phyloP scores from a whole-genome alignment of 2,113 vertebrate species.

The Ptychochromis oligacanthus region DNA sequence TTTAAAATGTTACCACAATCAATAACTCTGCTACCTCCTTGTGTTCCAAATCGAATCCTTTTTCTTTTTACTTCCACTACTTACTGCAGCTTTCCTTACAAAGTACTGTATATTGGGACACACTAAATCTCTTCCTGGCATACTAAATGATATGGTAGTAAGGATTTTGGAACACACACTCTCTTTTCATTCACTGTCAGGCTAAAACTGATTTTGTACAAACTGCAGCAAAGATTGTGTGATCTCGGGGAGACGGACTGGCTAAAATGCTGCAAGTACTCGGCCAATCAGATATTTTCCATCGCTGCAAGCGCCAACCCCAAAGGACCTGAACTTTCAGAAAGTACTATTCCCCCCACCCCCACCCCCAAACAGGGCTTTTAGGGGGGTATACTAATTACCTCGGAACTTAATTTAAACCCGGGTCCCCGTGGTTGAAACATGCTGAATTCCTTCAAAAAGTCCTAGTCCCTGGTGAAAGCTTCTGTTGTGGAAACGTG shows the following conservation, averaged over 20 bases:
- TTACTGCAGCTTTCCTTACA: background rate
- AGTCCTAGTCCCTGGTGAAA: background rate
- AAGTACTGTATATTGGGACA: background rate
- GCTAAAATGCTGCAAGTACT: background rate
- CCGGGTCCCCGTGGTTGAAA: background rate
- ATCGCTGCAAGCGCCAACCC: background rate
- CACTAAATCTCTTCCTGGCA: background rate
- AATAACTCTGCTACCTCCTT: background rate
- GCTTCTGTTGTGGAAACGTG: background rate
- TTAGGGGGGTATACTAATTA: conserved; percentile 7
- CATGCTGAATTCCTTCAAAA: background rate
- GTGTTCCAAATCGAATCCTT: background rate
- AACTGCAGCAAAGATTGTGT: background rate
- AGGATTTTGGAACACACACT: background rate
- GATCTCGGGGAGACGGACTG: background rate
- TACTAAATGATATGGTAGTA: background rate
- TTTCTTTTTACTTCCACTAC: background rate
- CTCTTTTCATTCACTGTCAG: background rate
- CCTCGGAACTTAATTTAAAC: conserved; percentile 4
- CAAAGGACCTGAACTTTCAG: conserved; percentile 8
- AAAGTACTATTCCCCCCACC: background rate
- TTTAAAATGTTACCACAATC: background rate
- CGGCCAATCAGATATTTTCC: background rate
- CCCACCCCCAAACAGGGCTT: background rate
- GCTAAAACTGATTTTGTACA: background rate